Percentiles rank a stretch among this genome's conserved stretches.
These are phyloP conservation scores for Chondrilla cf. caribensis DNA, from an alignment of 37 sponge, comb jelly and placozoan species.

Conservation along the genomic window DNA sequence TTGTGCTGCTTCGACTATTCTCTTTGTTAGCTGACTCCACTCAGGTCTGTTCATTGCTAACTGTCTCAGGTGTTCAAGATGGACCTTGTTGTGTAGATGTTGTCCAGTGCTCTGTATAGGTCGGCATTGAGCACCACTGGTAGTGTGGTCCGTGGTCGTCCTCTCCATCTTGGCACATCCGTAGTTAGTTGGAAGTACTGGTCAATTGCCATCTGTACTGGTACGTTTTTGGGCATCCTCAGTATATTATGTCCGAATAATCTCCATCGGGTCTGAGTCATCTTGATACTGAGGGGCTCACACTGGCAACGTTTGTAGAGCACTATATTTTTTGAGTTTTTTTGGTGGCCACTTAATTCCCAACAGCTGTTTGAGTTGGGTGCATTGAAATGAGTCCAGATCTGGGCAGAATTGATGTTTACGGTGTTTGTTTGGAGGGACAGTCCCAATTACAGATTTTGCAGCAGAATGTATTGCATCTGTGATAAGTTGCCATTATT, in stretches of 20 bases:
- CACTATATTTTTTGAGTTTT: neutral
- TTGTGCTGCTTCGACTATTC: slow-evolving; percentile 17
- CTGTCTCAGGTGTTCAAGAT: slow-evolving; percentile 16
- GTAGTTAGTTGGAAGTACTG: slow-evolving; percentile 1
- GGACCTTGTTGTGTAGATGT: neutral
- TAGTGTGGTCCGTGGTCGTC: slow-evolving; percentile 15
- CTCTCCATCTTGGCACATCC: slow-evolving; percentile 1
- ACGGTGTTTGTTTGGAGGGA: neutral
- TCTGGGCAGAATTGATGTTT: neutral
- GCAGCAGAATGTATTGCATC: slow-evolving; percentile 24
- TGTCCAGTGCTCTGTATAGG: neutral
- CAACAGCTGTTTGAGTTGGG: slow-evolving; percentile 14
- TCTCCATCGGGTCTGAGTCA: slow-evolving; percentile 16
- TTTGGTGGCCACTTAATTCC: slow-evolving; percentile 13
- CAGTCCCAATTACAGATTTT: slow-evolving; percentile 24
- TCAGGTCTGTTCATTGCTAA: neutral
- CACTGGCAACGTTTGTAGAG: slow-evolving; percentile 27
- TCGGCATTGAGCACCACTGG: slow-evolving; percentile 21
- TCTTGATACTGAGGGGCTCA: slow-evolving; percentile 16
- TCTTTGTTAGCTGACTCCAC: neutral
- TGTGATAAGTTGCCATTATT: slow-evolving; percentile 14
- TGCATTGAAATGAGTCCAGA: slow-evolving; percentile 16
- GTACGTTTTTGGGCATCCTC: slow-evolving; percentile 24
- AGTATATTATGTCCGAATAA: slow-evolving; percentile 11
- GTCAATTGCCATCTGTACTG: slow-evolving; percentile 20